Evolutionary conservation across 1,140 invertebrate genomes (phyloP), one percentile per base, ranked within the genome.

Genomic region (Heliconius congener): DNA sequence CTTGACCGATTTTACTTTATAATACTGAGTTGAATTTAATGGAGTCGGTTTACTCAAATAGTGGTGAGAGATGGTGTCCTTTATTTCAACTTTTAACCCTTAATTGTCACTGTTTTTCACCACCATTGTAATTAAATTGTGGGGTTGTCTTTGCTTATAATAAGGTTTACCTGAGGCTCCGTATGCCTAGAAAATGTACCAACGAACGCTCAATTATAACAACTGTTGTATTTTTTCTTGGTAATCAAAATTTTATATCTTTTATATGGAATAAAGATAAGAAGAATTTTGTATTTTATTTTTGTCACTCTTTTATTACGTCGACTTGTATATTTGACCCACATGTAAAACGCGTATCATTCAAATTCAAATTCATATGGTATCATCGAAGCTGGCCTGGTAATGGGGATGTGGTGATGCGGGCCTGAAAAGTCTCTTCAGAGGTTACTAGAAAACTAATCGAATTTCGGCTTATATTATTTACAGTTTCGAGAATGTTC

Each of bases 21-120:
- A 46, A 46, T 46, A 46, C 27, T 23, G 39, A 18, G 39, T 23
- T 50, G 13, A 52, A 23, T 23, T 55, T 27, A 74, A 75, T 11
- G 74, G 27, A 52, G 74, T n/a, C 37, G 37, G 52, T 75, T 60
- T 60, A 37, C 55, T 75, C 30, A 75, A 75, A 52, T 39, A 66
- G 74, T 42, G 74, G 57, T 42, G 34, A 75, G 60, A 39, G 57
- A 23, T 66, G 18, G 57, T 75, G 55, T 66, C 60, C 66, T 55
- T 75, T 66, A 66, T 75, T 34, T 42, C 42, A 75, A 75, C 74
- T 75, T 66, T 75, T 52, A 55, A n/a, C 73, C 37, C 73, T 34
- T 74, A 57, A 60, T 34, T 74, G 18, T 74, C 74, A 75, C 70
- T 75, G 57, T 70, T 75, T 18, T 16, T 57, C 23, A 23, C 23